Evolutionary conservation across 2,113 vertebrate genomes (phyloP).

Genomic region (Ailuropoda melanoleuca): DNA sequence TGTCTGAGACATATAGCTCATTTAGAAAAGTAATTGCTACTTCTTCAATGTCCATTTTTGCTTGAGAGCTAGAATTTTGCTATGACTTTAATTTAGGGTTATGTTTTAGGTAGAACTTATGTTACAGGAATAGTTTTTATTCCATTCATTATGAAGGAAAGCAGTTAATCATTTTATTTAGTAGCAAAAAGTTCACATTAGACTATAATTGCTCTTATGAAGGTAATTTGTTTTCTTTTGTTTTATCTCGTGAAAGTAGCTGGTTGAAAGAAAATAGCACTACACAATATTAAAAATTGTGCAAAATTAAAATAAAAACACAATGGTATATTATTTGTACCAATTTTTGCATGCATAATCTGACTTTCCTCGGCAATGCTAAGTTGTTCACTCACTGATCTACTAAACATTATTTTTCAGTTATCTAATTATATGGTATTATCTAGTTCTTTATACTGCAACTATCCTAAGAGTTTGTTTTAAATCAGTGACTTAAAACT

Average conservation of each 20-base stretch:
- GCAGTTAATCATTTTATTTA: conserved; percentile 57
- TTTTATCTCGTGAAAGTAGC: conserved; percentile 24
- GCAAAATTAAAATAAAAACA: neutral
- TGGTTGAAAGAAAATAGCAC: conserved; percentile 30
- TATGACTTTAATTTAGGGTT: neutral
- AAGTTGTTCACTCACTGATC: neutral
- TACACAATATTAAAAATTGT: neutral
- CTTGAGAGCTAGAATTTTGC: neutral
- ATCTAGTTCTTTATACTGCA: neutral
- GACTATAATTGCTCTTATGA: neutral
- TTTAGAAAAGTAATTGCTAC: neutral
- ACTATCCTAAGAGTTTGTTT: neutral
- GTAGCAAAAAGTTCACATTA: conserved; percentile 44
- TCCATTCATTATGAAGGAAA: neutral
- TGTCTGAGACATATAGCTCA: neutral
- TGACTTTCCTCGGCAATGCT: neutral
- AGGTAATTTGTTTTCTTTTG: conserved; percentile 13
- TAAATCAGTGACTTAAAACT: neutral
- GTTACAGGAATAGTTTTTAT: neutral
- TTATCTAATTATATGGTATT: neutral
- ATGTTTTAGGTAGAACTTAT: conserved; percentile 18
- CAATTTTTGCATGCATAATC: neutral
- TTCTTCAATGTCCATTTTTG: conserved; percentile 7
- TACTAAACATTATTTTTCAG: neutral
- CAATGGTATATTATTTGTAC: neutral